phyloP scores from a whole-genome alignment of 2,797 vertebrate genomes.

The Molossus alvarezi region DNA sequence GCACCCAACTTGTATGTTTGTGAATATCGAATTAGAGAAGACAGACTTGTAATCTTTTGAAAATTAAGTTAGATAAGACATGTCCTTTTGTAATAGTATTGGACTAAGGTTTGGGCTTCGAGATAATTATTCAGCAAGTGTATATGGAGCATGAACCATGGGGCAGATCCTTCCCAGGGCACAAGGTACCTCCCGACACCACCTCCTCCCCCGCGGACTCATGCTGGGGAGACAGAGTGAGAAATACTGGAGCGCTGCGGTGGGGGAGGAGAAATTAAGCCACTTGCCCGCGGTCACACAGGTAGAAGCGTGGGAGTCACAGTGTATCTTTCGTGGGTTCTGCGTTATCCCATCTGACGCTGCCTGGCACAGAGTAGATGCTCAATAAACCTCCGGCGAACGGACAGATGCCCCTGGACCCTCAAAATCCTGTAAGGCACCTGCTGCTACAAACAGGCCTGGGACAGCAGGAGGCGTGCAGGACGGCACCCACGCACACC shows the following conservation, averaged over 20 bases:
- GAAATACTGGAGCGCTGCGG: background rate
- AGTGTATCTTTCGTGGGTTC: background rate
- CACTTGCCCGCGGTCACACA: background rate
- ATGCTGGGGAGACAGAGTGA: fast-evolving
- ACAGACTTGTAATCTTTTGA: background rate
- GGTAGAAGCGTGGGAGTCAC: background rate
- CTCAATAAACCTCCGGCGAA: background rate
- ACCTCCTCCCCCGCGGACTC: fast-evolving
- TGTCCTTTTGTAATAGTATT: background rate
- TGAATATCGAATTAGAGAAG: background rate
- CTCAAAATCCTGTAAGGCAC: background rate
- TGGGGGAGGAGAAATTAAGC: background rate
- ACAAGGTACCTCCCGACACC: fast-evolving
- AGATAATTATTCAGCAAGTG: background rate
- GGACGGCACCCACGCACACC: fast-evolving
- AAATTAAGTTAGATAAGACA: background rate
- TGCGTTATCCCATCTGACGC: background rate
- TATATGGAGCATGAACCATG: fast-evolving
- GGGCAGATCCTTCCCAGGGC: background rate
- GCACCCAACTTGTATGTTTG: background rate
- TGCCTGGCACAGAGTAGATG: background rate
- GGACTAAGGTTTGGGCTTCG: background rate
- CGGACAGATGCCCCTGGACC: background rate
- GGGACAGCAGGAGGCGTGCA: background rate
- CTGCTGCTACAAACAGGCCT: background rate